Base-by-base conservation (phyloP, 2,888 invertebrate species). In the Leistus spinibarbis region DNA sequence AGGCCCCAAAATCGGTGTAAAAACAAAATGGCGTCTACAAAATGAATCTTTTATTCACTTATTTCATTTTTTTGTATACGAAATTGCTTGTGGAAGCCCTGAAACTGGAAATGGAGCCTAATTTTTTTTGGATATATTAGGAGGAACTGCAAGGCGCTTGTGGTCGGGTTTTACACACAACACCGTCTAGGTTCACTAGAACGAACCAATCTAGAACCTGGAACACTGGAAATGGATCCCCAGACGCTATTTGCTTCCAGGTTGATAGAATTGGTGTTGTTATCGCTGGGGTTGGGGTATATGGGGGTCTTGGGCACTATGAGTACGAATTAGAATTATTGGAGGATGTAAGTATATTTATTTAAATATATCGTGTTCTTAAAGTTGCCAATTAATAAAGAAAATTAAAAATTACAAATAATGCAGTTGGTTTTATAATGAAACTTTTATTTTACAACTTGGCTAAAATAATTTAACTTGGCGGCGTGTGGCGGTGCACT, bases 201-300 rank as follows among this genome's bases (percentile, higher is more conserved):
- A 93, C 95, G 62, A 97, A 97, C 84, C 92, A 94, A 79, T 93
- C 93, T 66, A 91, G 96, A 62, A 94, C 95, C 0, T 99, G 99
- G 99, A 98, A 98, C 84, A 97, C 98, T 0, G 97, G 98, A 2
- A 97, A 96, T 84, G 98, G 98, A 27, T 96, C 96, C 9, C 96
- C 98, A 0, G 99, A 99, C 86, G 98, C 98, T 0, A 94, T 99
- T 81, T 95, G 95, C 81, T 97, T 98, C 82, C 92, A 93, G 53
- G 97, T 98, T 9, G 98, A 99, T 86, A 89, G 94, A 19, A 89
- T 94, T 0, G 98, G 98, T 1, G 91, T 98, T 64, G 91, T 94
- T 22, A 90, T 99, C 56, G 94, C 94, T 24, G 99, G 98, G 0
- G 94, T 94, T 2, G 93, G 93, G 80, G 92, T 98, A 27, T 99